Percentiles rank a stretch among this genome's conserved stretches.
Evolutionary conservation across 1,140 invertebrate species (phyloP).

Genomic region (Cyclina sinensis): DNA sequence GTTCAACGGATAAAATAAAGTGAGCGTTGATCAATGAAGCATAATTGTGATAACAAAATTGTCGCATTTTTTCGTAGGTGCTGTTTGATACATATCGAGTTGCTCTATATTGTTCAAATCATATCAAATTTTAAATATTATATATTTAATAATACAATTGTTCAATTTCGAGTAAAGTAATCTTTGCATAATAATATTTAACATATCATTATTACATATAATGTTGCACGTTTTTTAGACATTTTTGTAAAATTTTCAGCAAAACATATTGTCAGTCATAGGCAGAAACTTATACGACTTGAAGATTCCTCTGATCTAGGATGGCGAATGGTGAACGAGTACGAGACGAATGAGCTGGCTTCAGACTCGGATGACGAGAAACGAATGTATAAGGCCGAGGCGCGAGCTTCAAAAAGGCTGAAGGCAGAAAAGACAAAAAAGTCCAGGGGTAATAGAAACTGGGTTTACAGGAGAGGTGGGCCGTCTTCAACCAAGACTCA

Average conservation of each 20-base stretch:
- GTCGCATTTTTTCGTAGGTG: too few species aligned
- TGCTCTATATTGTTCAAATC: not conserved
- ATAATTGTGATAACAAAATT: not conserved
- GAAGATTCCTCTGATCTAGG: conserved; percentile 58
- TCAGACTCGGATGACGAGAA: conserved; percentile 65
- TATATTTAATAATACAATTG: not conserved
- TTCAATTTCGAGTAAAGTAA: not conserved
- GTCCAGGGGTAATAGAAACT: not conserved
- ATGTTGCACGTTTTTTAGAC: not conserved
- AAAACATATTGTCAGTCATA: conserved; percentile 10
- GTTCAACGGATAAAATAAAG: too few species aligned
- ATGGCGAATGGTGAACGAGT: conserved; percentile 46
- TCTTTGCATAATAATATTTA: not conserved
- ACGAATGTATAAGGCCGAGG: conserved; percentile 52
- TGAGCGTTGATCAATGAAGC: not conserved
- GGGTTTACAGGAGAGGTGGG: not conserved
- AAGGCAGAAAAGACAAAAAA: conserved; percentile 49
- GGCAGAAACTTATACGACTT: conserved; percentile 60
- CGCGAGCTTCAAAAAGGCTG: conserved; percentile 44
- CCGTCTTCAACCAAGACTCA: not conserved
- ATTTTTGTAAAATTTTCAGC: conserved; percentile 19
- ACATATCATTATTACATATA: not conserved
- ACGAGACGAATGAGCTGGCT: conserved; percentile 43
- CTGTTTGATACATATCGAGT: too few species aligned
- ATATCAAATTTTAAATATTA: not conserved